These are phyloP conservation scores for Trissolcus basalis DNA, from an alignment of 1,140 invertebrate species.

Conservation along the genomic window DNA sequence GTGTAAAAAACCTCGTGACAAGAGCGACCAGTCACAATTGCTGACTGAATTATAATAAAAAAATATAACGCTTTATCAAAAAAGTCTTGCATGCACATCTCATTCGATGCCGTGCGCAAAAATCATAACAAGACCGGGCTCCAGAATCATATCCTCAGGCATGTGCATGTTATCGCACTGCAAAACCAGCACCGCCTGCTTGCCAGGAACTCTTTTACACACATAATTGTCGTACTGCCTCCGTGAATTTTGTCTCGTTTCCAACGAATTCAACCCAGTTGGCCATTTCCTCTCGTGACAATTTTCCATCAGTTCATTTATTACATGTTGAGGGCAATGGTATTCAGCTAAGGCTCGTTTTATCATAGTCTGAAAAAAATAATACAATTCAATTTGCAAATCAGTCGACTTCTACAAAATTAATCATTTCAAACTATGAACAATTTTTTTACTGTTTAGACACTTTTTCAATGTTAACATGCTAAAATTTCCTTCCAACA, in stretches of 20 bases:
- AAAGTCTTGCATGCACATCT: constrained; percentile 45
- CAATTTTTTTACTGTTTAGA: too few relatives aligned
- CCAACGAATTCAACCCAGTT: constrained; percentile 91
- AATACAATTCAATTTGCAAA: background rate
- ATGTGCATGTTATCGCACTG: constrained; percentile 96
- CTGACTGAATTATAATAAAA: constrained; percentile 25
- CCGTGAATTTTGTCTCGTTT: constrained; percentile 94
- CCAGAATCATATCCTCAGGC: constrained; percentile 95
- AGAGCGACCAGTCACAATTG: background rate
- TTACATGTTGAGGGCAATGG: constrained; percentile 92
- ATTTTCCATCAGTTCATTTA: constrained; percentile 97
- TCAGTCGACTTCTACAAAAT: too few relatives aligned
- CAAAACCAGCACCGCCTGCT: constrained; percentile 95
- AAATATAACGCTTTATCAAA: constrained; percentile 50
- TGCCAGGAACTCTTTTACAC: constrained; percentile 94
- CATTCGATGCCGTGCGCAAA: constrained; percentile 98
- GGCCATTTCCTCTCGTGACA: constrained; percentile 97
- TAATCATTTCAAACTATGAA: too few relatives aligned
- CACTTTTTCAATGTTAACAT: too few relatives aligned
- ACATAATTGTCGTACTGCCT: constrained; percentile 95
- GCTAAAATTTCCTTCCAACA: too few relatives aligned
- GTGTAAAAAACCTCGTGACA: too few relatives aligned
- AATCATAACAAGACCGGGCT: constrained; percentile 98
- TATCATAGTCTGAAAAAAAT: constrained; percentile 85
- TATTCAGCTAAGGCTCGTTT: constrained; percentile 93